These are phyloP conservation scores for Linyphia triangularis DNA, from an alignment of 2,888 invertebrate species.

Conservation along the genomic window DNA sequence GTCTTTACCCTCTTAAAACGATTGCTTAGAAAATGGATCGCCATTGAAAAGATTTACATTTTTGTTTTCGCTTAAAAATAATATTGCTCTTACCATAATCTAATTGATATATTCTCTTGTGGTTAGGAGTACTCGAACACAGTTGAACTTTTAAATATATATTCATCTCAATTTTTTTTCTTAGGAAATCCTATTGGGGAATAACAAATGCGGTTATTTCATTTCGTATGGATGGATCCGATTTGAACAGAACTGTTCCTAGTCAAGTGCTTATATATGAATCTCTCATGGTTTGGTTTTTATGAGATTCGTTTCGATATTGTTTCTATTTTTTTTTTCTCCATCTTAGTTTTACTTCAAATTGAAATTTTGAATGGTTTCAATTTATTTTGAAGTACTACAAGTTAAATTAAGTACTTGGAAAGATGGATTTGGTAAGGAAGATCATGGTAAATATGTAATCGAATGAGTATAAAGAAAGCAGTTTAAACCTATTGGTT, in stretches of 20 bases:
- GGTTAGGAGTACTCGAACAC: neutral
- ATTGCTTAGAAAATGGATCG: neutral
- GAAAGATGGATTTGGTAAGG: neutral
- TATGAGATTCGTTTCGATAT: neutral
- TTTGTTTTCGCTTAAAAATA: neutral
- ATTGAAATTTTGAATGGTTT: slow-evolving; percentile 8
- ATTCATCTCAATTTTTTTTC: neutral
- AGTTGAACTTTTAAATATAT: neutral
- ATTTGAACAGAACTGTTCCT: neutral
- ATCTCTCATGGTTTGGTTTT: neutral
- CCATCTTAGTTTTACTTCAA: neutral
- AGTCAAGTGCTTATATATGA: neutral
- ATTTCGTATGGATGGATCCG: neutral
- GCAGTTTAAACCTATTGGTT: neutral
- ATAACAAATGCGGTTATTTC: neutral
- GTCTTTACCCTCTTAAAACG: too few species aligned
- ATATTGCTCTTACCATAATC: neutral
- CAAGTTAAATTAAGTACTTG: neutral
- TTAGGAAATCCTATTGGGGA: neutral
- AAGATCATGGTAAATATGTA: too few species aligned
- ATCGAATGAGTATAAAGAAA: neutral
- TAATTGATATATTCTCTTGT: neutral
- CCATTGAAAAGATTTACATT: neutral
- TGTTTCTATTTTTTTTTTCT: neutral
- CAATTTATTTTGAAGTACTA: slow-evolving; percentile 15